Percentiles rank a stretch among this genome's conserved stretches.
These are phyloP conservation scores for Coryphaenoides rupestris DNA, from an alignment of 2,113 vertebrate species.

Conservation along the genomic window DNA sequence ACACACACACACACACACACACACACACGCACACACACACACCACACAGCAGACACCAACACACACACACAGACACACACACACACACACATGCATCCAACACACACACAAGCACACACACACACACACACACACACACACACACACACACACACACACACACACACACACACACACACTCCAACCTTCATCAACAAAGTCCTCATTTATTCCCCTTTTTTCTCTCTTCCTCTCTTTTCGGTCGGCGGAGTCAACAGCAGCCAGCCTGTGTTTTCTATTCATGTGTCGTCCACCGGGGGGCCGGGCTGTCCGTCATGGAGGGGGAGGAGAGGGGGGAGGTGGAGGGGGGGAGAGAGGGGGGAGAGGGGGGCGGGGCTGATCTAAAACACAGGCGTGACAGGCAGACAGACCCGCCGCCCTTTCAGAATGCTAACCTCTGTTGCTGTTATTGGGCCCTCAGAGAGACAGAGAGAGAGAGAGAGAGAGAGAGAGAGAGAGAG, in stretches of 20 bases:
- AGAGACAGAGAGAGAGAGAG: slow-evolving; percentile 26
- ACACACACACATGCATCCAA: not conserved
- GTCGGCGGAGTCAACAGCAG: slow-evolving; percentile 68
- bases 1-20: too few species aligned
- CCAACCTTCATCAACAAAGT: slow-evolving; percentile 57
- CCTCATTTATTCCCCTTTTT: not conserved
- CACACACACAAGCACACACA: not conserved
- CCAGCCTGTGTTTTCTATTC: slow-evolving; percentile 58
- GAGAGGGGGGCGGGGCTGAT: slow-evolving; percentile 57
- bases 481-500: slow-evolving; percentile 16
- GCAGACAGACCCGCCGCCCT: slow-evolving; percentile 57
- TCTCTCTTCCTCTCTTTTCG: slow-evolving; percentile 22
- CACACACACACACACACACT: slow-evolving; percentile 23
- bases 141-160: not conserved
- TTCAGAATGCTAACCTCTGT: slow-evolving; percentile 61
- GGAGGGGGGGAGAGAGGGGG: slow-evolving; percentile 35
- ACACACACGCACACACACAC: too few species aligned
- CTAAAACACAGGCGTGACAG: slow-evolving; percentile 72
- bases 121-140: not conserved
- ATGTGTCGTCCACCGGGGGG: slow-evolving; percentile 66
- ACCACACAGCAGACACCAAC: not conserved
- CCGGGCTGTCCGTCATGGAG: slow-evolving; percentile 60
- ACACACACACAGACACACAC: not conserved
- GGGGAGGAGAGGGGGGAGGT: slow-evolving; percentile 32
- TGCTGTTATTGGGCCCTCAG: slow-evolving; percentile 62